Conservation (phyloP, 37 sponge, comb jelly and placozoan genomes). For the Theonella swinhoei region DNA sequence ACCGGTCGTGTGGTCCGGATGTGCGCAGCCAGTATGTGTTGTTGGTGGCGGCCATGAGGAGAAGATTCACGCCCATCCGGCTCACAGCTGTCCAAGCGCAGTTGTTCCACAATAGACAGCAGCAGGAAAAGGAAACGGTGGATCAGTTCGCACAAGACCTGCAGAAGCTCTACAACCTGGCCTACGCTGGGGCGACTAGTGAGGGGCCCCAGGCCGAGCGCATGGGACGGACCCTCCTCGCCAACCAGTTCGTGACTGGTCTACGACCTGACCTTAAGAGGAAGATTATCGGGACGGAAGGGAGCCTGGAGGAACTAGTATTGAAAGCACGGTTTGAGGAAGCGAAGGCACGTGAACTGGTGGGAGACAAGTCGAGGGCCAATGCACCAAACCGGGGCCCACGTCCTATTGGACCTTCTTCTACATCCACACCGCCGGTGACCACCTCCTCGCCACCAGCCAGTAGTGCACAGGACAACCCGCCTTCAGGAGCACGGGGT, state of each 20-base stretch:
- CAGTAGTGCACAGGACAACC: background rate
- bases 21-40: constrained; percentile 32
- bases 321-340: constrained; percentile 59
- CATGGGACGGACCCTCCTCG: constrained; percentile 45
- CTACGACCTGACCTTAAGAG: constrained; percentile 31
- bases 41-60: constrained; percentile 38
- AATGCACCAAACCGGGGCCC: too few relatives aligned
- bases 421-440: too few relatives aligned
- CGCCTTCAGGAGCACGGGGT: too few relatives aligned
- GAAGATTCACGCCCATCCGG: constrained; percentile 48
- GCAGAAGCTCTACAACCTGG: constrained; percentile 33
- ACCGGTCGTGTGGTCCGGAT: constrained; percentile 41
- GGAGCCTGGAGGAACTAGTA: constrained; percentile 47
- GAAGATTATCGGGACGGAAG: constrained; percentile 44
- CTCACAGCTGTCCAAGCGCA: constrained; percentile 37
- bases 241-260: constrained; percentile 56
- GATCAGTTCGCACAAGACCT: constrained; percentile 62
- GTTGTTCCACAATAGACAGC: constrained; percentile 48
- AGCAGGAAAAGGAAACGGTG: constrained; percentile 40
- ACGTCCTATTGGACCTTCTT: too few relatives aligned
- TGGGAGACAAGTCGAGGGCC: background rate
- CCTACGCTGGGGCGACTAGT: constrained; percentile 8
- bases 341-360: constrained; percentile 39
- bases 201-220: constrained; percentile 45
- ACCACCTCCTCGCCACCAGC: too few relatives aligned